Base-by-base conservation (phyloP, 2,888 invertebrate species). In the Gnatocerus cornutus region DNA sequence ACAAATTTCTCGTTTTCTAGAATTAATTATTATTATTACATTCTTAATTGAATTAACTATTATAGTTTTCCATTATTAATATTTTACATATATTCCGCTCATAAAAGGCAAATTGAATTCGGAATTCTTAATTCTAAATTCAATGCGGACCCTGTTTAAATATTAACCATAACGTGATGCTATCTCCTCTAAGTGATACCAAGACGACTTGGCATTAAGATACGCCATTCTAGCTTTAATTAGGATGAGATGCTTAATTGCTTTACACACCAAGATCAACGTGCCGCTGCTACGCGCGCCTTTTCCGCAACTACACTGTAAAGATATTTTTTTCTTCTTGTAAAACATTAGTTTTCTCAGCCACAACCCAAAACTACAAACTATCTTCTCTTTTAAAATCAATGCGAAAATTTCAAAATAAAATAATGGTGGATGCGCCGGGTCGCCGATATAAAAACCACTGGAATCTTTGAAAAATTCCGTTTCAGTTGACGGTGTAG, bases 221-320 rank as follows among this genome's bases (percentile, higher is more conserved):
- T 79, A 77, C 80, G 79, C 80, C 79, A 77, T 82, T 81, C 79
- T 76, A 74, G 75, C 74, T 78, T 80, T 82, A 82, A 82, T 82
- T 82, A 81, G 79, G 81, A 82, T 80, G 82, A 77, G 81, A 82
- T 82, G 82, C 82, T 82, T 82, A 82, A 82, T 82, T 81, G 77
- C 80, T 56, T 70, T 68, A 71, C 73, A 75, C 72, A 71, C 74
- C 68, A 67, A 77, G 75, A 76, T 76, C 77, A 75, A 77, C 76
- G 76, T 76, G 77, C 72, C 69, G 62, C 71, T 72, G 59, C 14
- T 41, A 68, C 62, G 13, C 9, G 46, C 10, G 55, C 14, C 71
- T 72, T 68, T 59, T 73, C 73, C 71, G 68, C 69, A 56, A 30
- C 29, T 70, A 70, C 70, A 61, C 70, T 70, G 65, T 8, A 41